These are phyloP conservation scores for Campoletis raptor DNA, from an alignment of 2,888 invertebrate genomes.

Conservation along the genomic window DNA sequence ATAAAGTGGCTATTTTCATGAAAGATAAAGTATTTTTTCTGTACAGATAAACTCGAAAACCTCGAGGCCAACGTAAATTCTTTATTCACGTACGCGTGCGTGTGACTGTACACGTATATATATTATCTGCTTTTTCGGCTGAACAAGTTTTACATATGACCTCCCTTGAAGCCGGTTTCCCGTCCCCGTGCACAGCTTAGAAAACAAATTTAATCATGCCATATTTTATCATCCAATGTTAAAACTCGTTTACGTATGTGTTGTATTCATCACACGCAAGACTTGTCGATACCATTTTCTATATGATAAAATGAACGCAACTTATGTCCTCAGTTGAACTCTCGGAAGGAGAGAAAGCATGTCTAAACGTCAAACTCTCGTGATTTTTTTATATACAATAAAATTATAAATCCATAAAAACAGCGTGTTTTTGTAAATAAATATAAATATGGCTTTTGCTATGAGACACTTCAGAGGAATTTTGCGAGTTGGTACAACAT, in stretches of 20 bases:
- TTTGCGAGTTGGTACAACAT: constrained; percentile 67
- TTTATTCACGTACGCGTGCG: background rate
- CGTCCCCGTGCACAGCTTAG: background rate
- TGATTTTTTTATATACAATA: constrained; percentile 11
- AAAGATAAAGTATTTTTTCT: background rate
- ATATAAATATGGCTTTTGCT: constrained; percentile 75
- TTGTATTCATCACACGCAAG: background rate
- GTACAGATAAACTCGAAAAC: background rate
- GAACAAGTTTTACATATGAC: constrained; percentile 37
- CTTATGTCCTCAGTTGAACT: constrained; percentile 28
- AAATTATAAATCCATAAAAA: background rate
- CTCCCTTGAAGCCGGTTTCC: constrained; percentile 63
- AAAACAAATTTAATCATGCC: constrained; percentile 66
- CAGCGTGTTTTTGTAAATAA: constrained; percentile 35
- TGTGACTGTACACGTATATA: background rate
- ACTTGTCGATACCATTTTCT: background rate
- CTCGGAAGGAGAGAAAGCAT: constrained; percentile 3
- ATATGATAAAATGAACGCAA: constrained; percentile 13
- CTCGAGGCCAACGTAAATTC: background rate
- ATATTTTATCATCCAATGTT: constrained; percentile 59
- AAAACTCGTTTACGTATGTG: constrained; percentile 28
- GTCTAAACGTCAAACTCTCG: background rate
- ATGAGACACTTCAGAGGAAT: constrained; percentile 72
- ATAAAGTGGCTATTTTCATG: background rate
- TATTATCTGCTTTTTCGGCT: constrained; percentile 24